These are phyloP conservation scores for Patella pellucida DNA, from an alignment of 2,888 invertebrate species.

Conservation along the genomic window DNA sequence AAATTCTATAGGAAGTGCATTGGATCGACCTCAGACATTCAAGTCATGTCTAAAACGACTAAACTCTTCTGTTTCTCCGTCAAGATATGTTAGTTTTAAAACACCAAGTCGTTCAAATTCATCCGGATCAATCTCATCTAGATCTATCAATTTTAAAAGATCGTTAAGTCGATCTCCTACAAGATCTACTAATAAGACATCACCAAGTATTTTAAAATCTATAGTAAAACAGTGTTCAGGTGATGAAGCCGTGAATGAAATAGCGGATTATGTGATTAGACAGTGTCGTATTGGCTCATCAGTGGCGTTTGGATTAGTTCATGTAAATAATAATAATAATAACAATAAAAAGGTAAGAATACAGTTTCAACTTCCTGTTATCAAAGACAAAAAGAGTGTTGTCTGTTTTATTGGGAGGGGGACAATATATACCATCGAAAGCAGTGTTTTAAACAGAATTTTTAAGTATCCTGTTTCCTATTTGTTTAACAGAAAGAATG, in stretches of 20 bases:
- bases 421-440: too few relatives aligned
- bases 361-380: background rate
- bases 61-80: background rate
- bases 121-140: background rate
- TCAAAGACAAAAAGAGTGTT: too few relatives aligned
- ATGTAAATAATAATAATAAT: constrained; percentile 30
- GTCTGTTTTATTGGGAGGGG: too few relatives aligned
- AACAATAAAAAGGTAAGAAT: constrained; percentile 19
- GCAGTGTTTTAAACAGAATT: too few relatives aligned
- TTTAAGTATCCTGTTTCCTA: too few relatives aligned
- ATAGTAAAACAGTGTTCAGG: background rate
- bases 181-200: background rate
- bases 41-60: background rate
- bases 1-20: background rate
- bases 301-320: constrained; percentile 49
- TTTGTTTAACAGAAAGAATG: too few relatives aligned
- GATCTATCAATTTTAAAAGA: background rate
- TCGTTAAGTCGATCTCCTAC: background rate
- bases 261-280: constrained; percentile 31
- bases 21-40: background rate
- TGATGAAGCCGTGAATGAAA: background rate
- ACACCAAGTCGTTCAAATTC: background rate
- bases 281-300: constrained; percentile 46
- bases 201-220: background rate
- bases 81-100: background rate